Base-by-base conservation (phyloP, 2,888 invertebrate genomes). In the Monopis laevigella region DNA sequence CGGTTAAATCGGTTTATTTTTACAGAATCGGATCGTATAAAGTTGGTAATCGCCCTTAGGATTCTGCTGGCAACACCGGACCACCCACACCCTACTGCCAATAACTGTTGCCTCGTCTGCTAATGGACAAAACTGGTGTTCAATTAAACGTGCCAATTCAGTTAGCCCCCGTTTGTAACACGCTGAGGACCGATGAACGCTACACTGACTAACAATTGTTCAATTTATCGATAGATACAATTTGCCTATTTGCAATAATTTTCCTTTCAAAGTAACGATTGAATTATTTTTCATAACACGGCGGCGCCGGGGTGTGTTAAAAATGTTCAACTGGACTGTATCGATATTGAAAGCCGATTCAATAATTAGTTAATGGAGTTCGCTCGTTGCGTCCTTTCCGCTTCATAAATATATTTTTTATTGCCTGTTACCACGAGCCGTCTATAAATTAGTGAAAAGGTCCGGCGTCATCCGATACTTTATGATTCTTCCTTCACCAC, bases 381-480 rank as follows among this genome's bases (percentile, higher is more conserved):
- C 62, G 66, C 61, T 11, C 30, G 58, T 59, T 54, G 56, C 49
- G 55, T 52, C 58, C 54, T 62, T 65, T 70, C 65, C 64, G 62
- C 67, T 70, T 72, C 67, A 74, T 75, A 78, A 77, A 78, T 78
- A 77, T 73, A 73, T 70, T 65, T 67, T 63, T 75, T 73, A 75
- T 72, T 65, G 73, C 71, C 75, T 64, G 70, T 68, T 74, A 70
- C 74, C 75, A 75, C 74, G 77, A 73, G 63, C 72, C 73, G 70
- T 70, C 75, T 70, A 77, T 75, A 74, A 75, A 75, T 75, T 75
- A 74, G 74, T 75, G 67, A 70, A 67, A n/a, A 70, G 68, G 70
- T 57, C 65, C 69, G 62, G 65, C 71, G 70, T 74, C 74, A 74
- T 67, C 74, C 74, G 71, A 69, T 73, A 72, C 73, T 75, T 75